phyloP scores from a whole-genome alignment of 2,888 invertebrate species.

The Heliconius aoede region DNA sequence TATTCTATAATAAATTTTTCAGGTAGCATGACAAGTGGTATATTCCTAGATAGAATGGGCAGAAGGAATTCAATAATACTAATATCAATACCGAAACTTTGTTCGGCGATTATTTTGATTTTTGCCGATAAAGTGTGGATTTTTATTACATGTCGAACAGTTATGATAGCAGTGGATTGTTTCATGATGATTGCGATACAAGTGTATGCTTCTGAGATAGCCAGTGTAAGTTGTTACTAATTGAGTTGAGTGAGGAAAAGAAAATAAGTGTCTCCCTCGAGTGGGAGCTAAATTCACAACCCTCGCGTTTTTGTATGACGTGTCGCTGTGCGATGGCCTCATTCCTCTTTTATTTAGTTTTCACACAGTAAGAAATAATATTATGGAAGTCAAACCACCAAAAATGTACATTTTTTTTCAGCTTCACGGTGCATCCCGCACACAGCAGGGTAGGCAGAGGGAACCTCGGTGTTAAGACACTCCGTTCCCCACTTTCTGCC shows the following conservation, averaged over 20 bases:
- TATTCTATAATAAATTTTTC: slow-evolving; percentile 23
- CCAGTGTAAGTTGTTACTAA: slow-evolving; percentile 63
- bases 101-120: slow-evolving; percentile 53
- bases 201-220: slow-evolving; percentile 64
- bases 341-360: no score
- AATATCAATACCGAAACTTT: slow-evolving; percentile 58
- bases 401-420: no score
- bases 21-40: slow-evolving; percentile 54
- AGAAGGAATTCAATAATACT: slow-evolving; percentile 58
- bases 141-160: slow-evolving; percentile 54
- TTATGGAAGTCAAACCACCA: not conserved
- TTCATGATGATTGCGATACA: slow-evolving; percentile 55
- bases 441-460: no score
- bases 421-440: no score
- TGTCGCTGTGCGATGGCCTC: no score
- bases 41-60: slow-evolving; percentile 57
- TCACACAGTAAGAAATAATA: no score
- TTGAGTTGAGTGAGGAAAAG: not conserved
- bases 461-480: no score
- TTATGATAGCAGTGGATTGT: slow-evolving; percentile 52
- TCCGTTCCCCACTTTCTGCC: no score
- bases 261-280: no score
- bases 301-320: no score
- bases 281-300: no score
- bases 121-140: slow-evolving; percentile 61